Percentiles rank a stretch among this genome's conserved stretches.
Evolutionary conservation across 2,113 vertebrate species (phyloP).

Genomic region (Rafetus swinhoei): DNA sequence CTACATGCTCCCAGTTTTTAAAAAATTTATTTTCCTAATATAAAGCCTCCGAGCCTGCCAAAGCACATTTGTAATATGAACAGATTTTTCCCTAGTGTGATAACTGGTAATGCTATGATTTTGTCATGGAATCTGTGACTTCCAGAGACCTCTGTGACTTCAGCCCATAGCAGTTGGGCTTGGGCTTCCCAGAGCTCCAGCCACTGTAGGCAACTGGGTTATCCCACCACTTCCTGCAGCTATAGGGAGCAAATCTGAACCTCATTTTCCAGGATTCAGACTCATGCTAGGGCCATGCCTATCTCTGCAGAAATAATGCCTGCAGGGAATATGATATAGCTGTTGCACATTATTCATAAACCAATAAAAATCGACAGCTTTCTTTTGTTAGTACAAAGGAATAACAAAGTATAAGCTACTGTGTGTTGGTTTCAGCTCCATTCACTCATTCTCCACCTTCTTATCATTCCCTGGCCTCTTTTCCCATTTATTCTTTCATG

Average conservation of each 20-base stretch:
- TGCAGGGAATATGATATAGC: background rate
- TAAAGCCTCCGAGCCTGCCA: background rate
- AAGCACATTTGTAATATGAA: background rate
- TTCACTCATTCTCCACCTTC: background rate
- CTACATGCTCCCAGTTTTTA: background rate
- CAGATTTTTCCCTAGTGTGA: background rate
- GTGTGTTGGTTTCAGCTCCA: background rate
- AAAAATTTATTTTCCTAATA: background rate
- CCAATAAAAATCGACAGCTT: background rate
- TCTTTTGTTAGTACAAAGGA: background rate
- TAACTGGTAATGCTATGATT: background rate
- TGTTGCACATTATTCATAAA: accelerated
- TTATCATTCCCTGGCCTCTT: background rate
- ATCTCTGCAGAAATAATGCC: background rate
- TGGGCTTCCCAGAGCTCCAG: no score
- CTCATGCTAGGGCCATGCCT: background rate
- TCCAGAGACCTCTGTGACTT: no score
- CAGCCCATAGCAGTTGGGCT: no score
- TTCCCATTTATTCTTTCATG: background rate
- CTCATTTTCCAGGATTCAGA: background rate
- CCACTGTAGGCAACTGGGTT: no score
- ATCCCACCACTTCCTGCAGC: no score
- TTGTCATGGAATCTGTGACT: no score
- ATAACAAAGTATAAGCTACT: background rate
- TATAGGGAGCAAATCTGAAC: background rate